These are phyloP conservation scores for Phyllostomus hastatus DNA, from an alignment of 2,113 vertebrate genomes.

Conservation along the genomic window DNA sequence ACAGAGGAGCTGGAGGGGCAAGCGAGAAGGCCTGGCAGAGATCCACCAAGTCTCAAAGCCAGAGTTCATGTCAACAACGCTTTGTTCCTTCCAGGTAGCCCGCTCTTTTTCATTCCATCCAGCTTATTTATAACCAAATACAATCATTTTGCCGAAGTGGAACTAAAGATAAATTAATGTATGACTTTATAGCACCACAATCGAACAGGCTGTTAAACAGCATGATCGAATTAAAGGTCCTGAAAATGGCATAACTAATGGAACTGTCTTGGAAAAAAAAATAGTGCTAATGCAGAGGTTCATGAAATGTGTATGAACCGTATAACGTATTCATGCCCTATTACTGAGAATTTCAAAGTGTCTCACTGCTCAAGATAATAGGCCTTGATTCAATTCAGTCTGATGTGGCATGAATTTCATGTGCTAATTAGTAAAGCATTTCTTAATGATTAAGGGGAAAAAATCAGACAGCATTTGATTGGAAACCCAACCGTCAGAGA, in stretches of 20 bases:
- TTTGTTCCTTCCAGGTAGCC: neutral
- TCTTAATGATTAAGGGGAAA: constrained; percentile 84
- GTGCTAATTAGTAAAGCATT: constrained; percentile 87
- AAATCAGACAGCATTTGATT: constrained; percentile 86
- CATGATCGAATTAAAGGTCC: constrained; percentile 83
- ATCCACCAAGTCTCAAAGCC: neutral
- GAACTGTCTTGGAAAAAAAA: constrained; percentile 76
- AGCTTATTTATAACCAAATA: constrained; percentile 39
- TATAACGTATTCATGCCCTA: constrained; percentile 86
- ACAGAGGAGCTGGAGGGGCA: neutral
- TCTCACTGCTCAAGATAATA: constrained; percentile 85
- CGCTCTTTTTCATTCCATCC: neutral
- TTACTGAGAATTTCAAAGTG: constrained; percentile 85
- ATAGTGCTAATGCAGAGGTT: constrained; percentile 79
- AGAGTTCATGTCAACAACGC: neutral
- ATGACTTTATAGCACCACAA: constrained; percentile 75
- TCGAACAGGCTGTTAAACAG: constrained; percentile 81
- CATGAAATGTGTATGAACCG: constrained; percentile 87
- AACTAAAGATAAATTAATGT: constrained; percentile 72
- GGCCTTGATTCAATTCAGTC: constrained; percentile 86
- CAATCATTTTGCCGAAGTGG: constrained; percentile 51
- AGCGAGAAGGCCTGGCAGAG: neutral
- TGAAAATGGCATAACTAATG: constrained; percentile 85
- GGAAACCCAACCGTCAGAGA: constrained; percentile 83
- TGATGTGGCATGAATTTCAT: constrained; percentile 85